phyloP scores from a whole-genome alignment of 2,888 invertebrate species.

The Sepioteuthis lessoniana region DNA sequence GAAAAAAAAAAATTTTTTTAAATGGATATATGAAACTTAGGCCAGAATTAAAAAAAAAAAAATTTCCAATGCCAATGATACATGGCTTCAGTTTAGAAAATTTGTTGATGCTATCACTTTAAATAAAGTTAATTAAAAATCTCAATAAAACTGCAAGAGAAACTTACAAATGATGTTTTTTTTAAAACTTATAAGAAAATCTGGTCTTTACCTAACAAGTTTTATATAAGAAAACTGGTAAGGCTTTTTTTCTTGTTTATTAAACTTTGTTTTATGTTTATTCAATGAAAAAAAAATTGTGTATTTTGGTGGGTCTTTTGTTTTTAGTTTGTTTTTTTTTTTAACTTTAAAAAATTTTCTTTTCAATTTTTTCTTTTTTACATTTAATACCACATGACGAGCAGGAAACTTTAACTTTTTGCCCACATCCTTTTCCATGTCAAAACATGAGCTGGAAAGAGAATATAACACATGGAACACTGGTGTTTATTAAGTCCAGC shows the following conservation, averaged over 20 bases:
- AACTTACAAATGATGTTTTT: too few species aligned
- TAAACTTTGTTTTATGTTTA: background rate
- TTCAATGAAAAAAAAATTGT: background rate
- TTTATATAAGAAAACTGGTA: background rate
- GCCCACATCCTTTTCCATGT: background rate
- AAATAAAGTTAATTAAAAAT: background rate
- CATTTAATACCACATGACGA: slow-evolving; percentile 24
- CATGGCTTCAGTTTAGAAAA: background rate
- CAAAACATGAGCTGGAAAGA: background rate
- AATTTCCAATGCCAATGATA: background rate
- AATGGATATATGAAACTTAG: background rate
- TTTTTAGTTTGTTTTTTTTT: background rate
- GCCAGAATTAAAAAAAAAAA: background rate
- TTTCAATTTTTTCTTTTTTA: background rate
- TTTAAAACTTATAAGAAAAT: background rate
- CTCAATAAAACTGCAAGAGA: background rate
- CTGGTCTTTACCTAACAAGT: background rate
- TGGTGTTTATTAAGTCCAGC: background rate
- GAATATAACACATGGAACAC: background rate
- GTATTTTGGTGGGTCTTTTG: slow-evolving; percentile 19
- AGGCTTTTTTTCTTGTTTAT: slow-evolving; percentile 7
- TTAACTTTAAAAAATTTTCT: background rate
- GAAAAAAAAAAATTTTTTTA: background rate
- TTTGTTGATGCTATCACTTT: background rate
- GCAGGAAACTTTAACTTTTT: background rate